phyloP scores from a whole-genome alignment of 2,113 vertebrate genomes.

The Halichoerus grypus region DNA sequence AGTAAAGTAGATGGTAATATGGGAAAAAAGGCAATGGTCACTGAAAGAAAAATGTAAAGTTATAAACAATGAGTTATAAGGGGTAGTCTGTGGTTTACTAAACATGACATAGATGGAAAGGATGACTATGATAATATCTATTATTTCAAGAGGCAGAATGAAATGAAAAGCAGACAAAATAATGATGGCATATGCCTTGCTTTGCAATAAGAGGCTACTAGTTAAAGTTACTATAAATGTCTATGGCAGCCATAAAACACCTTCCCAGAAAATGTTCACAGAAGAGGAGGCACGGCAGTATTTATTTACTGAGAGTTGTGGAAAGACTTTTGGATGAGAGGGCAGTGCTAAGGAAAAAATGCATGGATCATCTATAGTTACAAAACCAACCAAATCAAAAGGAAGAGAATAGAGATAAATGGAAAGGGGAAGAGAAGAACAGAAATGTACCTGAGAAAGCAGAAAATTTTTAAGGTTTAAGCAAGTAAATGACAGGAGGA shows the following conservation, averaged over 20 bases:
- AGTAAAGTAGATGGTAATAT: neutral
- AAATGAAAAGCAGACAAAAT: slow-evolving; percentile 14
- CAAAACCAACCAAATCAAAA: neutral
- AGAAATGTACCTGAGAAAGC: neutral
- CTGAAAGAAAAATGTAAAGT: neutral
- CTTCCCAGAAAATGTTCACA: neutral
- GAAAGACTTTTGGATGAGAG: neutral
- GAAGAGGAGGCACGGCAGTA: neutral
- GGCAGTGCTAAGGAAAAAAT: neutral
- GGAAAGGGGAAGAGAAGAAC: neutral
- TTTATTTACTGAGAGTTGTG: neutral
- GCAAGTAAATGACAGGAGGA: neutral
- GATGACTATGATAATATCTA: neutral
- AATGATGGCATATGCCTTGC: neutral
- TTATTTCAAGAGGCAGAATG: slow-evolving; percentile 17
- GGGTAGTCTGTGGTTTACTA: neutral
- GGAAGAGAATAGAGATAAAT: slow-evolving; percentile 9
- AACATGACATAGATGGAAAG: neutral
- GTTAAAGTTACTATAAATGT: neutral
- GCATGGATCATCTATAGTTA: neutral
- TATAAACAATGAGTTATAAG: neutral
- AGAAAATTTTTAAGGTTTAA: slow-evolving; percentile 7
- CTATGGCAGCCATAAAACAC: neutral
- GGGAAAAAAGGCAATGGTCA: neutral
- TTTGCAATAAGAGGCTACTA: neutral